These are phyloP conservation scores for Hypomecis punctinalis DNA, from an alignment of 2,888 invertebrate species.

Conservation along the genomic window DNA sequence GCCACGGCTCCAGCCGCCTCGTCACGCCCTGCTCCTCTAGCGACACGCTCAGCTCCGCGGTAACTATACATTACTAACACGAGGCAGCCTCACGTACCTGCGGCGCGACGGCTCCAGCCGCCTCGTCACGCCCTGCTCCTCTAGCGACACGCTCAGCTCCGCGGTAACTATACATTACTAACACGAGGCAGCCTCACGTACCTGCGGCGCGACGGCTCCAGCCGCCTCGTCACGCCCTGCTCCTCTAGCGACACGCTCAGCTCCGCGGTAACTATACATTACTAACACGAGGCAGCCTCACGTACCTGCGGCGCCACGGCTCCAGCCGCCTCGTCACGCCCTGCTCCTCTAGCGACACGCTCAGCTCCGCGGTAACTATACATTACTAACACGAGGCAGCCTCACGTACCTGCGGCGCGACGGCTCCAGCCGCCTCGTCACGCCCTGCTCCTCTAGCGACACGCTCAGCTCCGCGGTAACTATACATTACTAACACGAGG, in stretches of 20 bases:
- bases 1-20: slow-evolving; percentile 89
- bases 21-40: slow-evolving; percentile 84
- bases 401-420: slow-evolving; percentile 91
- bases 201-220: slow-evolving; percentile 90
- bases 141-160: slow-evolving; percentile 81
- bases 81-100: slow-evolving; percentile 88
- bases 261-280: slow-evolving; percentile 62
- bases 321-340: slow-evolving; percentile 87
- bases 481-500: slow-evolving; percentile 70
- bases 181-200: slow-evolving; percentile 88
- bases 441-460: slow-evolving; percentile 83
- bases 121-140: slow-evolving; percentile 84
- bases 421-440: slow-evolving; percentile 88
- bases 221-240: slow-evolving; percentile 85
- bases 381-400: slow-evolving; percentile 76
- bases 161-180: slow-evolving; percentile 56
- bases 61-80: slow-evolving; percentile 63
- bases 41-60: slow-evolving; percentile 79
- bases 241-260: slow-evolving; percentile 82
- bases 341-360: slow-evolving; percentile 81
- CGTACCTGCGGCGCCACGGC: slow-evolving; percentile 90
- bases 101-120: slow-evolving; percentile 90
- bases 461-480: slow-evolving; percentile 78
- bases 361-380: slow-evolving; percentile 71
- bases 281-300: slow-evolving; percentile 86